Percentiles rank a stretch among this genome's conserved stretches.
Evolutionary conservation across 2,113 vertebrate species (phyloP).

Genomic region (Promerops cafer): DNA sequence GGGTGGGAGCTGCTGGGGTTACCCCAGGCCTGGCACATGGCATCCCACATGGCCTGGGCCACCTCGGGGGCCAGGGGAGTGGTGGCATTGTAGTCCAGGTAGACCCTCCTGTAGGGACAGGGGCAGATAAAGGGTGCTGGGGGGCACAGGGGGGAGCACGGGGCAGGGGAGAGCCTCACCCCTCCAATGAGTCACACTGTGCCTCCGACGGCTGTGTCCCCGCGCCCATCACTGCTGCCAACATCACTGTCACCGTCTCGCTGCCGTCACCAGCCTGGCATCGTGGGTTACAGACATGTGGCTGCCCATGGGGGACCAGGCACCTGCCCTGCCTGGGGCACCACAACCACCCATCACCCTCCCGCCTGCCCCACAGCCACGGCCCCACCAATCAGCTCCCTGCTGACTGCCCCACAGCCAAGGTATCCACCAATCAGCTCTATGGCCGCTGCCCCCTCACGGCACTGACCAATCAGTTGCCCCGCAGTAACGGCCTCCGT

Average conservation of each 20-base stretch:
- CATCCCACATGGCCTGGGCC: constrained; percentile 71
- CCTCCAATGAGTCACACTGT: neutral
- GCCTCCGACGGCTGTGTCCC: neutral
- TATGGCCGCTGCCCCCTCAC: neutral
- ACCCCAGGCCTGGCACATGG: constrained; percentile 88
- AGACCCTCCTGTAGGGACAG: constrained; percentile 70
- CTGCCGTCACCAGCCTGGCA: neutral
- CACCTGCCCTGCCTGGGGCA: neutral
- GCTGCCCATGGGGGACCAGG: neutral
- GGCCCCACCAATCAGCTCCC: neutral
- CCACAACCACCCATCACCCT: neutral
- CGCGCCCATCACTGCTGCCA: neutral
- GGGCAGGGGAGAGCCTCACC: neutral
- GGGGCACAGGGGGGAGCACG: fast-evolving
- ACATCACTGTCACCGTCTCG: neutral
- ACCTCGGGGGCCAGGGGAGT: constrained; percentile 85
- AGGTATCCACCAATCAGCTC: neutral
- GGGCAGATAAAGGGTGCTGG: neutral
- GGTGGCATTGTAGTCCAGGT: constrained; percentile 94
- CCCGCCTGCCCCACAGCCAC: neutral
- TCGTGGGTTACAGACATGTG: neutral
- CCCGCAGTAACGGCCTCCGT: neutral
- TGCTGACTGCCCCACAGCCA: too few relatives aligned
- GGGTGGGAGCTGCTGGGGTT: constrained; percentile 90
- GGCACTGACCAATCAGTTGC: neutral